These are phyloP conservation scores for Prionailurus viverrinus DNA, from an alignment of 2,113 vertebrate genomes.

Conservation along the genomic window DNA sequence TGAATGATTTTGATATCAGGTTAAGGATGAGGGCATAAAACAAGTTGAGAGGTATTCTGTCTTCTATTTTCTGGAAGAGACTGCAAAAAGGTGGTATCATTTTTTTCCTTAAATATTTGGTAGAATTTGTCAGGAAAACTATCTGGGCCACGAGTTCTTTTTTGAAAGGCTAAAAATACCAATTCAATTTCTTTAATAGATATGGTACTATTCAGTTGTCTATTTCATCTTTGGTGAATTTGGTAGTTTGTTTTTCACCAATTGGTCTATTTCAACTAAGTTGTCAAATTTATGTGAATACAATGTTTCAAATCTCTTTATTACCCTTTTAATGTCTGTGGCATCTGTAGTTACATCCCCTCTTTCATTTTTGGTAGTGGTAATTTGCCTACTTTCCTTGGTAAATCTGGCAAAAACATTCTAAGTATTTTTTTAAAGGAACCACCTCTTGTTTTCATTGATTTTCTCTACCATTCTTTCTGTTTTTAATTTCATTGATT, in stretches of 20 bases:
- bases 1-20: neutral
- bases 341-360: neutral
- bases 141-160: neutral
- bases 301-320: neutral
- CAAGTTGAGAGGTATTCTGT: neutral
- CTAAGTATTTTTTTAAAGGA: neutral
- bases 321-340: neutral
- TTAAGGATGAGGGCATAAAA: conserved; percentile 2
- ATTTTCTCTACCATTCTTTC: neutral
- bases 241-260: neutral
- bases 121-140: neutral
- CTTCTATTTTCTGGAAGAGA: conserved; percentile 2
- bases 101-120: neutral
- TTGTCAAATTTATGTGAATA: neutral
- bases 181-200: neutral
- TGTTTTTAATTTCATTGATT: neutral
- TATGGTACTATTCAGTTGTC: neutral
- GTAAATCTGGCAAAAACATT: neutral
- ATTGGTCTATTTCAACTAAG: neutral
- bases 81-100: neutral
- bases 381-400: neutral
- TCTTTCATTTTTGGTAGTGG: neutral
- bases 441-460: neutral
- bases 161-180: neutral
- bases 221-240: neutral